Conservation (phyloP, 2,113 vertebrate genomes). For the Hemichromis elongatus region DNA sequence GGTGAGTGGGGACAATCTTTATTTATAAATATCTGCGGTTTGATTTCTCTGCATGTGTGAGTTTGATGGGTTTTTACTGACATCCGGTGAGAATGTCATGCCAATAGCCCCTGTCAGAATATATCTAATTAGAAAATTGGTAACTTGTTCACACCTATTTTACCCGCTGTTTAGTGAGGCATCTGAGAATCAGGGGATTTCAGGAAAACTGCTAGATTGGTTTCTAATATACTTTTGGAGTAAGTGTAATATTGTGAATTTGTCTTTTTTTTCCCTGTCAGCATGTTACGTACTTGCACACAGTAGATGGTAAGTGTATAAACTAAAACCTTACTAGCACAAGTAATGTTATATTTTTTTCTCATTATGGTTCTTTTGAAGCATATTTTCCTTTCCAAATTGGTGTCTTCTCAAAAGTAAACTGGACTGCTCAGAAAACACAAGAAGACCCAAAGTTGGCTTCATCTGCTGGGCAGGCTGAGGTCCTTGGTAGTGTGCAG, state of each 20-base stretch:
- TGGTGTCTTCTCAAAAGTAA: not conserved
- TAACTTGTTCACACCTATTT: not conserved
- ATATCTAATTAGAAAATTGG: not conserved
- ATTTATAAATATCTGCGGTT: not conserved
- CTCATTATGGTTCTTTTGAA: not conserved
- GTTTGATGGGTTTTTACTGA: not conserved
- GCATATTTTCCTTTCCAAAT: not conserved
- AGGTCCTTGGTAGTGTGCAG: no score
- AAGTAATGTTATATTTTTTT: not conserved
- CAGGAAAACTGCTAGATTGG: not conserved
- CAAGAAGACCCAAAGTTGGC: no score
- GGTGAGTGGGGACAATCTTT: accelerated
- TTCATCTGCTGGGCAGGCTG: no score
- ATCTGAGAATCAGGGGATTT: not conserved
- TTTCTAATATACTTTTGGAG: not conserved
- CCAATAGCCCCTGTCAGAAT: not conserved
- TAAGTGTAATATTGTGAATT: not conserved
- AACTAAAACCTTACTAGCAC: not conserved
- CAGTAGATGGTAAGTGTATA: not conserved
- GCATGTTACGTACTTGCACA: not conserved
- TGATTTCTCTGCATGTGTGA: not conserved
- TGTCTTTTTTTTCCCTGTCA: not conserved
- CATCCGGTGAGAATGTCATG: not conserved
- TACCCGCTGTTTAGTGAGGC: not conserved
- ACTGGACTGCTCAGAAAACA: no score